Evolutionary conservation across 2,113 vertebrate genomes (phyloP).

Genomic region (Montifringilla adamsi): DNA sequence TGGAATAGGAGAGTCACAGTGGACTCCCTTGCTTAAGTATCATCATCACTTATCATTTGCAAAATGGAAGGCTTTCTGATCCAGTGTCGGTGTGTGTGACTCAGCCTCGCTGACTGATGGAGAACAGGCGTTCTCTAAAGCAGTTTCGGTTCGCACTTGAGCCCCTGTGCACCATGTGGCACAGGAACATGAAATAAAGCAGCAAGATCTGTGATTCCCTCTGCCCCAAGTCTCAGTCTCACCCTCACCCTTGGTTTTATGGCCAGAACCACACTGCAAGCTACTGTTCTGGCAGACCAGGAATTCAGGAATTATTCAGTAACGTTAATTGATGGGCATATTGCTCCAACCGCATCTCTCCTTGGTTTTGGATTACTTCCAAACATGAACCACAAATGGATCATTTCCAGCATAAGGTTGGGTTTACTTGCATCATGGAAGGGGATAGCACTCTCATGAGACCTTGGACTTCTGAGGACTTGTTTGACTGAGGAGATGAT

Average conservation of each 20-base stretch:
- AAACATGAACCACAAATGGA: background rate
- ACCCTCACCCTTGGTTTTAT: background rate
- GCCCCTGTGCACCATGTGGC: background rate
- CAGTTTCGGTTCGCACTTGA: background rate
- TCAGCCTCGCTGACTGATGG: background rate
- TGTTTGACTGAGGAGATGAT: background rate
- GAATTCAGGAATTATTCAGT: slow-evolving; percentile 1
- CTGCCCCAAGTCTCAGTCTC: background rate
- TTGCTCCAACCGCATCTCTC: background rate
- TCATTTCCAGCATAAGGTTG: background rate
- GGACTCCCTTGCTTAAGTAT: slow-evolving; percentile 58
- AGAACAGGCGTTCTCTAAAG: background rate
- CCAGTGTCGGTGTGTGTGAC: background rate
- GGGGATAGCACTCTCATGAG: background rate
- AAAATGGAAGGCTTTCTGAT: slow-evolving; percentile 55
- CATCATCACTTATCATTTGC: slow-evolving; percentile 70
- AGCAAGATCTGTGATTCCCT: background rate
- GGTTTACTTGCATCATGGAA: background rate
- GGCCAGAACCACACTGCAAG: background rate
- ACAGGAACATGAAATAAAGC: background rate
- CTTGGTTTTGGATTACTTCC: background rate
- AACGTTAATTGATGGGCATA: background rate
- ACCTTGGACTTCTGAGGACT: background rate
- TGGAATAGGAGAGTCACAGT: slow-evolving; percentile 45
- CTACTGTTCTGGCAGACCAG: background rate